phyloP scores from a whole-genome alignment of 2,888 invertebrate species.

The Napeogenes sylphis region DNA sequence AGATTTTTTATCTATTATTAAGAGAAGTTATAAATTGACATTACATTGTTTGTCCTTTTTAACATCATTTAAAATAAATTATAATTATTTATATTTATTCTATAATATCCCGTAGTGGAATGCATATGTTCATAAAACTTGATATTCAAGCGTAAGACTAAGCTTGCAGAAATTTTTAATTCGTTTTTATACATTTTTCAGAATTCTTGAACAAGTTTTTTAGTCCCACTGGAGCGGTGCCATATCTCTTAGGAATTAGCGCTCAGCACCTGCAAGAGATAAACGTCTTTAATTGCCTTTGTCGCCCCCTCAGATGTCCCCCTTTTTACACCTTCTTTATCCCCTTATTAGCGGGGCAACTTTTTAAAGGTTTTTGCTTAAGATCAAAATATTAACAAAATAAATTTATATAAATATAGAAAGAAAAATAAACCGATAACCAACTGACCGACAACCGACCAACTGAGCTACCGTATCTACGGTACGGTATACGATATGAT shows the following conservation, averaged over 20 bases:
- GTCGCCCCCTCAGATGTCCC: conserved; percentile 29
- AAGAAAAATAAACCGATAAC: too few relatives aligned
- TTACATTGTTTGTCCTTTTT: too few relatives aligned
- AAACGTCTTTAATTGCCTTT: conserved; percentile 66
- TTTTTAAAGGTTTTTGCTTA: not conserved
- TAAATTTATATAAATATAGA: too few relatives aligned
- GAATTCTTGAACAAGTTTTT: conserved; percentile 20
- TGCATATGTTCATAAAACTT: not conserved
- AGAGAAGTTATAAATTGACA: too few relatives aligned
- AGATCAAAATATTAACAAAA: too few relatives aligned
- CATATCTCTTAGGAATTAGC: conserved; percentile 58
- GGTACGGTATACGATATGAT: too few relatives aligned
- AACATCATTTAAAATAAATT: too few relatives aligned
- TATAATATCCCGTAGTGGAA: too few relatives aligned
- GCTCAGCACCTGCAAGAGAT: conserved; percentile 63
- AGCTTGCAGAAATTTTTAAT: conserved; percentile 18
- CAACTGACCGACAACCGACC: too few relatives aligned
- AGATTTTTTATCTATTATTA: too few relatives aligned
- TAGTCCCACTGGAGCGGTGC: conserved; percentile 29
- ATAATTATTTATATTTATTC: too few relatives aligned
- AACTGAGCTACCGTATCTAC: too few relatives aligned
- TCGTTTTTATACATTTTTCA: conserved; percentile 18
- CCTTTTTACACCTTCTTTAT: conserved; percentile 1
- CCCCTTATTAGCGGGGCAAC: not conserved
- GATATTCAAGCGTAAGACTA: not conserved